These are phyloP conservation scores for Phataginus tricuspis DNA, from an alignment of 2,797 vertebrate genomes.

Conservation along the genomic window DNA sequence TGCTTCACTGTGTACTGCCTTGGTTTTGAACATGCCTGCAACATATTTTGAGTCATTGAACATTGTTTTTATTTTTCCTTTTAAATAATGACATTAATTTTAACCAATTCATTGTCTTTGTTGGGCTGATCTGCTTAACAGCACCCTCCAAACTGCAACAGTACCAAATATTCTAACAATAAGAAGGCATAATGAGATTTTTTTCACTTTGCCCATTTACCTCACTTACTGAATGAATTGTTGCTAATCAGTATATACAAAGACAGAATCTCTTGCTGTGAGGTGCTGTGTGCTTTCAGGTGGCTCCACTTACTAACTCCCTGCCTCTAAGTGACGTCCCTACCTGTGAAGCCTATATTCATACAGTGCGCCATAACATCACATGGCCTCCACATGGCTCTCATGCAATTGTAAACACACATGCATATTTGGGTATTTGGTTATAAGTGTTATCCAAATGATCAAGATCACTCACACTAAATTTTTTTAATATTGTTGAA, in stretches of 20 bases:
- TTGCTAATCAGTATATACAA: background rate
- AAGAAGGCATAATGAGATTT: background rate
- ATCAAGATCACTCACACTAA: background rate
- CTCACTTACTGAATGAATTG: background rate
- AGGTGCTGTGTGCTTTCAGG: background rate
- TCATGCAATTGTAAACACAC: background rate
- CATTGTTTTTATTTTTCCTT: constrained; percentile 5
- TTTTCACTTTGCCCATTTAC: background rate
- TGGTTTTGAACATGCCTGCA: background rate
- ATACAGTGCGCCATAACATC: background rate
- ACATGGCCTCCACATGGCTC: background rate
- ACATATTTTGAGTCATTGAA: background rate
- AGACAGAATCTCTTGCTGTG: background rate
- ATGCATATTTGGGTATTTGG: background rate
- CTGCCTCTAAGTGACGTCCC: background rate
- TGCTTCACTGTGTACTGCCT: background rate
- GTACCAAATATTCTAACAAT: constrained; percentile 21
- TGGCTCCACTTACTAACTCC: background rate
- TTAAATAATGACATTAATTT: constrained; percentile 8
- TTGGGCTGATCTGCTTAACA: constrained; percentile 2
- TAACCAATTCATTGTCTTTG: background rate
- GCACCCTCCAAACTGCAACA: background rate
- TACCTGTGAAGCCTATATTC: background rate
- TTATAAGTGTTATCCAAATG: background rate
- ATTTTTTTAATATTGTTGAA: background rate